Evolutionary conservation across 1,140 invertebrate species (phyloP).

Genomic region (Limonius californicus): DNA sequence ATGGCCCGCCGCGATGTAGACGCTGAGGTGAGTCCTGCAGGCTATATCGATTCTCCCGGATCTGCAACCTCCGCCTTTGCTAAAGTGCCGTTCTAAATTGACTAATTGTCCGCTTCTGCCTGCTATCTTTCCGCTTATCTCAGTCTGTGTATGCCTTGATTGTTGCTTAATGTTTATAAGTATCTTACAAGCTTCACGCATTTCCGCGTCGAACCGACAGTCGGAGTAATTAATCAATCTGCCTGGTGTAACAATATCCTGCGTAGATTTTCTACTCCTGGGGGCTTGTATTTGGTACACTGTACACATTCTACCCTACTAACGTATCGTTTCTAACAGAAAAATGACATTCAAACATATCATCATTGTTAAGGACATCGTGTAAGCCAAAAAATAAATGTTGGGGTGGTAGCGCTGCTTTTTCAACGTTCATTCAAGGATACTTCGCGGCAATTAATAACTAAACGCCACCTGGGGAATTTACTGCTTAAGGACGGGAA

Average conservation of each 20-base stretch:
- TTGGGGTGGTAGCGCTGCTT: neutral
- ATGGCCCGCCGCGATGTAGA: slow-evolving; percentile 35
- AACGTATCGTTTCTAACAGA: too few relatives aligned
- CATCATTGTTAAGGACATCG: too few relatives aligned
- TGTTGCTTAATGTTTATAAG: neutral
- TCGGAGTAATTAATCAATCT: neutral
- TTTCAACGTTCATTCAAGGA: neutral
- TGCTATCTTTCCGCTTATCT: neutral
- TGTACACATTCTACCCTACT: too few relatives aligned
- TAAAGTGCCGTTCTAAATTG: neutral
- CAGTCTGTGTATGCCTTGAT: neutral
- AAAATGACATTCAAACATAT: too few relatives aligned
- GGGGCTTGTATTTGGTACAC: too few relatives aligned
- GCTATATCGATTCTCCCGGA: slow-evolving; percentile 15
- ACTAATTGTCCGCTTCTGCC: neutral
- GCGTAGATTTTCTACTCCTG: neutral
- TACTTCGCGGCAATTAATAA: slow-evolving; percentile 1
- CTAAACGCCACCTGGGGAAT: slow-evolving; percentile 7
- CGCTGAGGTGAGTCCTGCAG: slow-evolving; percentile 38
- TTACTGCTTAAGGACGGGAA: neutral
- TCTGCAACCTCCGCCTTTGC: neutral
- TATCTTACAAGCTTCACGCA: neutral
- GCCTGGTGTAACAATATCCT: neutral
- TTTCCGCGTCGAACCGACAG: neutral
- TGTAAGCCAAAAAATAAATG: too few relatives aligned